Conservation (phyloP, 1,140 invertebrate species). For the Carcinoscorpius rotundicauda region DNA sequence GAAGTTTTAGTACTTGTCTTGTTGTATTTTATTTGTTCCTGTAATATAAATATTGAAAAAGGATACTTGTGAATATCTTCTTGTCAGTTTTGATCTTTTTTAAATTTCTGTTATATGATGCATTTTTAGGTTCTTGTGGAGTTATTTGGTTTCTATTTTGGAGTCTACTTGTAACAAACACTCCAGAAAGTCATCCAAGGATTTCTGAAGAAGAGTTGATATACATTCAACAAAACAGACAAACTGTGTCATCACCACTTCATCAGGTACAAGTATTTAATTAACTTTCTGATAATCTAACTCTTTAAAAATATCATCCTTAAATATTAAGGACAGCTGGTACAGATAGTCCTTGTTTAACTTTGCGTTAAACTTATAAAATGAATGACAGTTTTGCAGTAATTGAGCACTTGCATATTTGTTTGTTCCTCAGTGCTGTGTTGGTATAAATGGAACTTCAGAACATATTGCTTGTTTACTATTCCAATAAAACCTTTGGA, state of each 20-base stretch:
- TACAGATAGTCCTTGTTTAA: background rate
- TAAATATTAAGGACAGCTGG: background rate
- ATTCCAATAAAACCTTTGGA: background rate
- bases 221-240: conserved; percentile 15
- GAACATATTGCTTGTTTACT: background rate
- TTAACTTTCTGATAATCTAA: background rate
- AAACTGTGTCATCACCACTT: background rate
- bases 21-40: too few relatives aligned
- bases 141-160: conserved; percentile 30
- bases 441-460: background rate
- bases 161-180: conserved; percentile 37
- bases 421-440: background rate
- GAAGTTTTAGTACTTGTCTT: too few relatives aligned
- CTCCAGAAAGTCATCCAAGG: conserved; percentile 37
- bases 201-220: conserved; percentile 27
- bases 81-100: too few relatives aligned
- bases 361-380: background rate
- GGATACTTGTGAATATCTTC: too few relatives aligned
- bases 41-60: too few relatives aligned
- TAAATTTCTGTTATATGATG: too few relatives aligned
- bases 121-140: conserved; percentile 15
- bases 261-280: conserved; percentile 1
- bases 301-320: background rate
- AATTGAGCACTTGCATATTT: background rate
- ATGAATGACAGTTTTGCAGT: background rate